Conservation (phyloP, 2,888 invertebrate genomes). For the Rotaria socialis region DNA sequence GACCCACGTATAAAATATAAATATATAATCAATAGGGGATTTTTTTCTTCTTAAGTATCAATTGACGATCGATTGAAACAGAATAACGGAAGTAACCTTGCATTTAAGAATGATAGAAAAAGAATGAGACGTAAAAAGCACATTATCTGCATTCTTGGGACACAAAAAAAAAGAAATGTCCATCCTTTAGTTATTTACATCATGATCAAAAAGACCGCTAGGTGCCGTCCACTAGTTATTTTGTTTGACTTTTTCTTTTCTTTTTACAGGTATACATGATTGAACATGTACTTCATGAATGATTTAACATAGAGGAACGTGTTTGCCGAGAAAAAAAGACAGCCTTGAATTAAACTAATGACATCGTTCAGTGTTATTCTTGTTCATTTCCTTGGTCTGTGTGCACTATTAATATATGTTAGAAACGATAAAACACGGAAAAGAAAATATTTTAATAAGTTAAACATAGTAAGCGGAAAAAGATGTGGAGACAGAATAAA, state of each 20-base stretch:
- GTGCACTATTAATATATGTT: neutral
- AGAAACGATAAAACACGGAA: neutral
- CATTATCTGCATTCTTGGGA: neutral
- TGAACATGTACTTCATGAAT: neutral
- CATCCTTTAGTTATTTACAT: neutral
- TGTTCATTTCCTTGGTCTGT: neutral
- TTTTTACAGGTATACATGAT: neutral
- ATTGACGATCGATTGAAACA: neutral
- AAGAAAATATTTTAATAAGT: neutral
- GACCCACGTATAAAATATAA: neutral
- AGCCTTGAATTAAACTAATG: neutral
- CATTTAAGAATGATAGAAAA: neutral
- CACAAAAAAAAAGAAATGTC: neutral
- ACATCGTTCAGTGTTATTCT: neutral
- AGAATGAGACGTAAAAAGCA: neutral
- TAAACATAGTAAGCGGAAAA: neutral
- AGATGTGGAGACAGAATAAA: neutral
- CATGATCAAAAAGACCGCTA: neutral
- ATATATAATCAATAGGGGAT: constrained; percentile 3
- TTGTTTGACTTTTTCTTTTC: neutral
- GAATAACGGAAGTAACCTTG: constrained; percentile 1
- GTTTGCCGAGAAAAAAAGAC: neutral
- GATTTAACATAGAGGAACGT: neutral
- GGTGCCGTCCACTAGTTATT: neutral
- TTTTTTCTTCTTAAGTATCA: neutral